Evolutionary conservation across 2,113 vertebrate genomes (phyloP).

Genomic region (Acanthochromis polyacanthus): DNA sequence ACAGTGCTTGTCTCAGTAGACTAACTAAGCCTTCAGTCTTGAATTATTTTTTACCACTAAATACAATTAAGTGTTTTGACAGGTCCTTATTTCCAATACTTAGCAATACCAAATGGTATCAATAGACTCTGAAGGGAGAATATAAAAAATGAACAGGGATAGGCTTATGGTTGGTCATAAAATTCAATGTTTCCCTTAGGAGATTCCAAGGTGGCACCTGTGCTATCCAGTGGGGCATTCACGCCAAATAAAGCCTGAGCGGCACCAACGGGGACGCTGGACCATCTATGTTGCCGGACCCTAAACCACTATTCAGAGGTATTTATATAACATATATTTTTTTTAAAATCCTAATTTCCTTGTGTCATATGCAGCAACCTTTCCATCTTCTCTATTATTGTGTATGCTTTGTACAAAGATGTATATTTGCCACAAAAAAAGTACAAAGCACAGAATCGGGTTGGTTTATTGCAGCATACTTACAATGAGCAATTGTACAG

Average conservation of each 20-base stretch:
- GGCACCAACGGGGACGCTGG: not conserved
- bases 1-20: too few relatives aligned
- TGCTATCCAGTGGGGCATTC: not conserved
- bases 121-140: not conserved
- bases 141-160: not conserved
- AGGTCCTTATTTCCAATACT: not conserved
- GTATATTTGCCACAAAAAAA: too few relatives aligned
- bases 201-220: not conserved
- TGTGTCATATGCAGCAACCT: too few relatives aligned
- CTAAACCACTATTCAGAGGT: too few relatives aligned
- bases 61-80: too few relatives aligned
- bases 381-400: too few relatives aligned
- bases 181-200: not conserved
- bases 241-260: not conserved
- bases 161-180: not conserved
- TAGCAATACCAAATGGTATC: not conserved
- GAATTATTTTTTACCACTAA: too few relatives aligned
- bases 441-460: too few relatives aligned
- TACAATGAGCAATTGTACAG: slow-evolving; percentile 19
- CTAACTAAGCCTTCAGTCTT: too few relatives aligned
- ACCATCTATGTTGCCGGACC: not conserved
- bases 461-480: not conserved
- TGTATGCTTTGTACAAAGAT: too few relatives aligned
- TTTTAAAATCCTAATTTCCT: too few relatives aligned
- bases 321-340: too few relatives aligned